Evolutionary conservation across 2,797 vertebrate genomes (phyloP).

Genomic region (Salarias fasciatus): DNA sequence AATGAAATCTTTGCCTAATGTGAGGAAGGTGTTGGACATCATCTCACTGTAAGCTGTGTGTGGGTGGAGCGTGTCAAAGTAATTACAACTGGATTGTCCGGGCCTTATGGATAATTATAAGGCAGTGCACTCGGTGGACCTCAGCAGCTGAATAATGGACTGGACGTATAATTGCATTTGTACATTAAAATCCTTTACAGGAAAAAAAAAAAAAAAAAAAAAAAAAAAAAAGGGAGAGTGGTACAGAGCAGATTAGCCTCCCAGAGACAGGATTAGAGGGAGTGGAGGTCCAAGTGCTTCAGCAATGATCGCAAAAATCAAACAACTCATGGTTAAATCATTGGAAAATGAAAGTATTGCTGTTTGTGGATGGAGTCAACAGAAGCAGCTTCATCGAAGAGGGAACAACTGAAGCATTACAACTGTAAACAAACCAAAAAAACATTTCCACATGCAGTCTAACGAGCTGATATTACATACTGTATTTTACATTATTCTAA

Average conservation of each 20-base stretch:
- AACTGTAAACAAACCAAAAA: neutral
- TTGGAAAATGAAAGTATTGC: no score
- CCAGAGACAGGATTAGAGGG: conserved; percentile 29
- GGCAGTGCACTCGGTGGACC: conserved; percentile 57
- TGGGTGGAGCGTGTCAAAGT: conserved; percentile 60
- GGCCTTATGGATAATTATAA: conserved; percentile 79
- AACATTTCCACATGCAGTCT: neutral
- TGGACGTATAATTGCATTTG: conserved; percentile 85
- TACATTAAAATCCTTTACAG: conserved; percentile 79
- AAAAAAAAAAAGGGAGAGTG: conserved; percentile 28
- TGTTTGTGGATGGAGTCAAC: no score
- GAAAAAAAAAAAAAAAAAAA: conserved; percentile 51
- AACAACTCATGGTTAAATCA: no score
- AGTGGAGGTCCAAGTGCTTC: conserved; percentile 9
- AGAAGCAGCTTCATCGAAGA: no score
- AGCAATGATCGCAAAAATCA: conserved; percentile 1
- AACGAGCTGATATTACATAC: neutral
- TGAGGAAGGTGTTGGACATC: conserved; percentile 23
- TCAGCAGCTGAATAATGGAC: conserved; percentile 79
- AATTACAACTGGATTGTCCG: conserved; percentile 76
- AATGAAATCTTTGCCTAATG: conserved; percentile 11
- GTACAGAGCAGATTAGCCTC: conserved; percentile 49
- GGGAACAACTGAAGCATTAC: no score
- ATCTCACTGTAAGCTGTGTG: conserved; percentile 25
- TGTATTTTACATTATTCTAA: neutral